Evolutionary conservation across 2,113 vertebrate species (phyloP).

Genomic region (Todiramphus chloris): DNA sequence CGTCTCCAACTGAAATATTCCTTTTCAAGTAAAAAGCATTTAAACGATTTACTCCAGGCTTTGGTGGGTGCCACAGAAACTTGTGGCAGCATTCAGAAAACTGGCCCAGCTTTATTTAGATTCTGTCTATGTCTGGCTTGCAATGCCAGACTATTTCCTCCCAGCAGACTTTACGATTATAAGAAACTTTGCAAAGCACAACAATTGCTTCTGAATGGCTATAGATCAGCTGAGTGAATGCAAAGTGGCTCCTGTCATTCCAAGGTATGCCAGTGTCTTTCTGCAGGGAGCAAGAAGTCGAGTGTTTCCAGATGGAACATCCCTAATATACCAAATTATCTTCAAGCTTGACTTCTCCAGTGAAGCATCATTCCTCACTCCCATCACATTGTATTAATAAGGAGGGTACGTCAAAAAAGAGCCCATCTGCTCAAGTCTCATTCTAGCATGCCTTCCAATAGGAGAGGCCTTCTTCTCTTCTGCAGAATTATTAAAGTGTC

Average conservation of each 20-base stretch:
- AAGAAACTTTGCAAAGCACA: slow-evolving; percentile 1
- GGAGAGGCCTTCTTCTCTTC: background rate
- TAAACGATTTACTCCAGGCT: background rate
- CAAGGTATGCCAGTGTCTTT: background rate
- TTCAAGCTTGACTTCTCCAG: slow-evolving; percentile 30
- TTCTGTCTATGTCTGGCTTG: background rate
- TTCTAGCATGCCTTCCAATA: background rate
- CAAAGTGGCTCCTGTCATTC: slow-evolving; percentile 23
- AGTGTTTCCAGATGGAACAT: background rate
- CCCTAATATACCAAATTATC: slow-evolving; percentile 8
- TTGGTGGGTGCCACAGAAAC: background rate
- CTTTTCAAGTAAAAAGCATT: background rate
- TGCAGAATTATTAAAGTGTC: background rate
- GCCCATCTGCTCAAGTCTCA: background rate
- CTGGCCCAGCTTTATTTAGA: background rate
- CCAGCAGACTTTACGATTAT: background rate
- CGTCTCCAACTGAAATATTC: background rate
- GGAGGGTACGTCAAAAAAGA: background rate
- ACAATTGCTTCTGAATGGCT: background rate
- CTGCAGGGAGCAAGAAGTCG: background rate
- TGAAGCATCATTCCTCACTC: slow-evolving; percentile 18
- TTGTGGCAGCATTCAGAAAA: background rate
- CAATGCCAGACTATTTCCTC: background rate
- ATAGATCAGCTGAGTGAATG: background rate
- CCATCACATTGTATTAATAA: slow-evolving; percentile 10